Base-by-base conservation (phyloP, 2,113 vertebrate species). In the Tetraodon nigroviridis region DNA sequence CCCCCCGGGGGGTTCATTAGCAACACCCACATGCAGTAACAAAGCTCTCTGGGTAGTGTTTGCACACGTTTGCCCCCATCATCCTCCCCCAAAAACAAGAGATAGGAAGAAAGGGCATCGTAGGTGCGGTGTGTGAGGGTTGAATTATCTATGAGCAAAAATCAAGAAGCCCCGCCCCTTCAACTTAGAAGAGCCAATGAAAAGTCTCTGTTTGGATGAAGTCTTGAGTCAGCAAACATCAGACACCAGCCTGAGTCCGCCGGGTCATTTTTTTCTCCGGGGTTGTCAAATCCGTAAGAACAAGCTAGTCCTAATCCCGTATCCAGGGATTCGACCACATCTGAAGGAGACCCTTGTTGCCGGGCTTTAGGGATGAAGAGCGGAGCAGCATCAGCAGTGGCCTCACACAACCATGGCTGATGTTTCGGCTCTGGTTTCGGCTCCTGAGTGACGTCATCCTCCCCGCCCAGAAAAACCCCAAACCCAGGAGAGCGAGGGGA, bases 1-100 rank as follows among this genome's bases (percentile, higher is more conserved):
- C 41, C 42, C 13, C 42, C 42, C 10, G 15, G 16, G 3, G 6
- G 32, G 16, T 62, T 76, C 27, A 47, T 55, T 51, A 73, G 63
- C 32, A 60, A 74, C 73, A 68, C 67, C 65, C 64, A 79, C 65
- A 58, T 61, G 32, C 8, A 8, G 8, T 2, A 67, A 49, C 66
- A 68, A 72, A 62, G 55, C 64, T 72, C 61, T 71, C 65, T 66
- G 75, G 58, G 67, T 78, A 75, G 32, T 58, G 79, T 64, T 59
- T 73, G 68, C 73, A 51, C 55, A 69, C 58, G 70, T 58, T 40
- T 29, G n/a, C 69, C 51, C 63, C 27, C 32, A 37, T 2, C 32
- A 37, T 12, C 32, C 32, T 37, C 32, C 32, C 32, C 32, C 32
- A 8, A 37, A 11, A 37, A 4, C n/a, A n/a, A 37, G 32, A 37